Evolutionary conservation across 2,113 vertebrate species (phyloP).

Genomic region (Upupa epops): DNA sequence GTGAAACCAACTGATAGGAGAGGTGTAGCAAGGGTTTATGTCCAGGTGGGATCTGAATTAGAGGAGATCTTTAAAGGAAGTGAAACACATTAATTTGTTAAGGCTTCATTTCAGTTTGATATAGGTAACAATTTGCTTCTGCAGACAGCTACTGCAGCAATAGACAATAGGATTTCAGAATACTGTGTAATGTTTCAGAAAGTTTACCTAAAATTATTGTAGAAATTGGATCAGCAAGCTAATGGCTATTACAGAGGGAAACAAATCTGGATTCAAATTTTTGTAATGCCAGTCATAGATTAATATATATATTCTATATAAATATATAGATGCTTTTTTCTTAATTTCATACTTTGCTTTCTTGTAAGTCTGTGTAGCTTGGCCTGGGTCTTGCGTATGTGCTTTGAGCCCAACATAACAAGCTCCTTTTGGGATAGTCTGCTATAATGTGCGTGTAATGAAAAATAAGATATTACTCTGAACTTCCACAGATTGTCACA

Average conservation of each 20-base stretch:
- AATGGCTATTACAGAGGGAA: not conserved
- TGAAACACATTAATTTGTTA: not conserved
- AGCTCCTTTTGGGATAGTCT: not conserved
- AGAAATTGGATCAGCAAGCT: not conserved
- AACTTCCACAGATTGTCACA: conserved; percentile 85
- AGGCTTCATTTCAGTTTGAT: not conserved
- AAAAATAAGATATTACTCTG: not conserved
- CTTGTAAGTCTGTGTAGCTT: not conserved
- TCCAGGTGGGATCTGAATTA: not conserved
- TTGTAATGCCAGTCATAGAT: too few species aligned
- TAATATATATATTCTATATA: too few species aligned
- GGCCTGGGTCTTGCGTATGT: not conserved
- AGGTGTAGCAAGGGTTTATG: not conserved
- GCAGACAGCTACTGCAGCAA: not conserved
- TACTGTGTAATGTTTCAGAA: not conserved
- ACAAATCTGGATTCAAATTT: too few species aligned
- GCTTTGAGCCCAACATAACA: not conserved
- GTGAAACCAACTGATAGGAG: not conserved
- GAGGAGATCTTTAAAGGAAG: not conserved
- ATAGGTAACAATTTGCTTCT: not conserved
- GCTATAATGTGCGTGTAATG: not conserved
- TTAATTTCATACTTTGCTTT: not conserved
- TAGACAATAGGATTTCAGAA: not conserved
- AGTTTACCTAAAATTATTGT: not conserved
- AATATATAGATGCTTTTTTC: not conserved